Evolutionary conservation across 1,140 invertebrate species (phyloP), one percentile per base, ranked within the genome.

Genomic region (Hestina assimilis): DNA sequence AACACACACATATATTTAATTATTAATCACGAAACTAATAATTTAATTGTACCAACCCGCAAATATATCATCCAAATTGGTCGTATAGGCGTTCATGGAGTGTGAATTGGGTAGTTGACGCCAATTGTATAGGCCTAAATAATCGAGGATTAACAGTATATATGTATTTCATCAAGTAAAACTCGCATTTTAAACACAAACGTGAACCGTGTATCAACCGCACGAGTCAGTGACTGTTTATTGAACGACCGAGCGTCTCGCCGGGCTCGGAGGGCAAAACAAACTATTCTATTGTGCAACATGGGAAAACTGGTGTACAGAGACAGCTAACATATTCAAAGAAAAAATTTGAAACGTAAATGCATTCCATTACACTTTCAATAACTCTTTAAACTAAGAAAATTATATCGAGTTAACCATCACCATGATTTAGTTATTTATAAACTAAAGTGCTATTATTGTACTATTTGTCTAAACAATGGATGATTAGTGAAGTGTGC

Each of bases 251-350:
- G 65, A 68, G 53, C 56, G n/a, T n/a, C n/a, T n/a, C n/a, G 57
- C 41, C 45, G 26, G 31, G 28, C 58, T 59, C 63, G 60, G 63
- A 69, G 68, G 66, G 66, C 71, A 73, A 79, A 83, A 82, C 77
- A 77, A 66, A 76, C 71, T 50, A 43, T 65, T 74, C 75, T 55
- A 87, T 85, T 85, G 77, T 85, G 66, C 70, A 73, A 70, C 75
- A 70, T 87, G 84, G 74, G 84, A 87, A 87, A 78, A 84, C 57
- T 78, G 59, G 54, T 76, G 68, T 73, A 83, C 7, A 38, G 15
- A 38, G 8, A 38, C 6, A 19, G 9, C 33, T 17, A 33, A 33
- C 31, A 33, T 14, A 14, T 33, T 17, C 19, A 17, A 17, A 6
- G 5, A 19, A 1, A 38, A 9, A 0, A 11, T 2, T 38, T 17